Evolutionary conservation across 2,113 vertebrate species (phyloP).

Genomic region (Lucifuga dentata): DNA sequence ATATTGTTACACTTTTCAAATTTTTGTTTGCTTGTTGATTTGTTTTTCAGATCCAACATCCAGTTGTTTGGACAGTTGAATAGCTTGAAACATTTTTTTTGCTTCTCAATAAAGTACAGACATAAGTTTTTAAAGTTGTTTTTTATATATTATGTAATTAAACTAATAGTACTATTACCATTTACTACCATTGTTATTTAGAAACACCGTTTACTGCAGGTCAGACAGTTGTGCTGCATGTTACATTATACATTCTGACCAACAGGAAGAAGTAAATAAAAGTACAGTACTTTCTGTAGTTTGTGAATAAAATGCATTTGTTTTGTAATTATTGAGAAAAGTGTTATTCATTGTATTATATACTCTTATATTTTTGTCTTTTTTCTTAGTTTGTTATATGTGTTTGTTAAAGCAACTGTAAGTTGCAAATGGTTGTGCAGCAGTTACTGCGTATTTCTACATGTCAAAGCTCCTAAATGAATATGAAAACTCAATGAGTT

Average conservation of each 20-base stretch:
- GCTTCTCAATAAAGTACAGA: too few species aligned
- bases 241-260: conserved; percentile 9
- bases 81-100: too few species aligned
- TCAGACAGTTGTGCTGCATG: background rate
- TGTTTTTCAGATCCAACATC: background rate
- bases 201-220: background rate
- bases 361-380: background rate
- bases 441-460: conserved; percentile 15
- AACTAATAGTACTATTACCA: background rate
- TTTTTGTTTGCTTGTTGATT: background rate
- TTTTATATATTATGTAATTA: too few species aligned
- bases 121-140: too few species aligned
- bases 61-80: too few species aligned
- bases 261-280: background rate
- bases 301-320: conserved; percentile 13
- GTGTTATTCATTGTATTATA: background rate
- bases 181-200: too few species aligned
- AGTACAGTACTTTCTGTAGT: background rate
- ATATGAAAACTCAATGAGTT: conserved; percentile 52
- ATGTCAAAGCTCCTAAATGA: conserved; percentile 35
- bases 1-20: background rate
- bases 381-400: background rate
- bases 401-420: background rate
- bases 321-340: background rate
- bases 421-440: conserved; percentile 15